Evolutionary conservation across 2,113 vertebrate species (phyloP), one percentile per base, ranked within the genome.

Genomic region (Syngnathus floridae): DNA sequence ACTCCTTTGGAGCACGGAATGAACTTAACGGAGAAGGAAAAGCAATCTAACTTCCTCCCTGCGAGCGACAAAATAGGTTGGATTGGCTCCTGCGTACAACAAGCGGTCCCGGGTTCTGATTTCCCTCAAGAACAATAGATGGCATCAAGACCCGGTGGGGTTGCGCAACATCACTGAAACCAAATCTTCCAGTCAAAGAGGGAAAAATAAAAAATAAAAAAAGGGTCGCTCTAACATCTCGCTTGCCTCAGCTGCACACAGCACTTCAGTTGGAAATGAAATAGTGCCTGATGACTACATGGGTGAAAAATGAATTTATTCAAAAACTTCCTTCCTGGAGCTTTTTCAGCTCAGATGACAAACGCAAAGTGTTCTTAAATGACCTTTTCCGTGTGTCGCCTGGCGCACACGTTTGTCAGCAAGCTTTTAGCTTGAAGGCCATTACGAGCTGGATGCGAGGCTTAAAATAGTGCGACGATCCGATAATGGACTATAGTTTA

Each of bases 401-500:
- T 22, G 26, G n/a, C 52, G n/a, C 70, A 52, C 69, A 66, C 69
- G 60, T 71, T 74, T 76, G 76, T 73, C 54, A 65, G 48, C 77
- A 49, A 57, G 45, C 78, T 62, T 64, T 65, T 40, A 66, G 69
- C 69, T 37, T 31, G 9, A 4, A 49, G 71, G 76, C 66, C 67
- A 60, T 72, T 77, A 66, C 79, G 66, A 84, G 84, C 80, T 81
- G 70, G 66, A 81, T 77, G 76, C 48, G 67, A 72, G 71, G 78
- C 81, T 85, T 86, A 81, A 86, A 84, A 84, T 82, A 81, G 75
- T 76, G 77, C 64, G 0, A 35, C 82, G 83, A 82, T 84, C 80
- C 73, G 69, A 79, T 86, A 88, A 86, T 84, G 84, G 83, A 78
- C 78, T 82, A 46, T 79, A 79, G 75, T 85, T 85, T 80, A 75